A percentile compares a stretch with the other conserved stretches of the same genome.
Evolutionary conservation across 2,888 invertebrate genomes (phyloP).

Genomic region (Sinhomidia bicolor): DNA sequence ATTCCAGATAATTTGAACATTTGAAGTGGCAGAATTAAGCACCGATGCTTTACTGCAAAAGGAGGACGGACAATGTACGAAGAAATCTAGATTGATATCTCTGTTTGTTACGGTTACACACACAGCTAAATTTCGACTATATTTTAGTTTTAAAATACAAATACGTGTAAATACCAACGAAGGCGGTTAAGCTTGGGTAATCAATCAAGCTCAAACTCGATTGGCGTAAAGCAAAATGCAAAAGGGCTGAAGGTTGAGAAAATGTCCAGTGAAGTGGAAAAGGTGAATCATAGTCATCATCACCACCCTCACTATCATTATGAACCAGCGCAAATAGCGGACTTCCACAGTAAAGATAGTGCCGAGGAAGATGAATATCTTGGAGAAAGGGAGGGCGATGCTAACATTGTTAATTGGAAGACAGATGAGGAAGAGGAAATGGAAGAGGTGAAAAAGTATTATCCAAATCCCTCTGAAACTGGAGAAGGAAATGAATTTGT

Average conservation of each 20-base stretch:
- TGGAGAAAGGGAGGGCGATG: constrained; percentile 72
- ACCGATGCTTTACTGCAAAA: too few relatives aligned
- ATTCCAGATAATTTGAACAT: too few relatives aligned
- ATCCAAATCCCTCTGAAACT: neutral
- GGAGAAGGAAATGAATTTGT: constrained; percentile 63
- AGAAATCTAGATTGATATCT: too few relatives aligned
- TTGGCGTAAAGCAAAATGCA: constrained; percentile 41
- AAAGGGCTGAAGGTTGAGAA: constrained; percentile 34
- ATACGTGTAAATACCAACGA: neutral
- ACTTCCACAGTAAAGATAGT: constrained; percentile 44
- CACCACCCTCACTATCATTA: constrained; percentile 59
- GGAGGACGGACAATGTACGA: too few relatives aligned
- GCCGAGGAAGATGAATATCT: constrained; percentile 62
- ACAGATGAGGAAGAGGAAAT: constrained; percentile 55
- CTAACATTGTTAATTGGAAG: constrained; percentile 49
- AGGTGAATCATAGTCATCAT: constrained; percentile 55
- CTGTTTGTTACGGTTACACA: constrained; percentile 64
- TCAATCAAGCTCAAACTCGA: neutral
- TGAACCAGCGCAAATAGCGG: constrained; percentile 47
- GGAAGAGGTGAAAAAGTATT: constrained; percentile 55
- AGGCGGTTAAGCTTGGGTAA: constrained; percentile 6
- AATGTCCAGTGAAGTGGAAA: constrained; percentile 71
- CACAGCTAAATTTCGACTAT: too few relatives aligned
- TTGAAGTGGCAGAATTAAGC: too few relatives aligned
- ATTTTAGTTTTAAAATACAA: too few relatives aligned